A percentile compares a stretch with the other conserved stretches of the same genome.
Conservation (phyloP, 92 coral and sea anemone species). For the Muricea muricata region DNA sequence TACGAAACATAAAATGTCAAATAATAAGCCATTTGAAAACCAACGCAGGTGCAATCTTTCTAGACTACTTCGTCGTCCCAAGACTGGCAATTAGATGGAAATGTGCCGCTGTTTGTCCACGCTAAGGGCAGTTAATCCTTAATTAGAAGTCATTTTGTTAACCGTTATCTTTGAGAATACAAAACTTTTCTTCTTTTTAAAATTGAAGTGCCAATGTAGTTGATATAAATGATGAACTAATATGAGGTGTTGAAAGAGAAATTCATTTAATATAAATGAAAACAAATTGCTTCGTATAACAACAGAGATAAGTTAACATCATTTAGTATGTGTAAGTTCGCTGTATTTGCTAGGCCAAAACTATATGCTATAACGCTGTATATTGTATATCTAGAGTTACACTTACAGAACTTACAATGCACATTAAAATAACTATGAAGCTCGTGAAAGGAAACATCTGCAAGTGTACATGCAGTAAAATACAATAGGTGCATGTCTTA, state of each 20-base stretch:
- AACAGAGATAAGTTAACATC: too few relatives aligned
- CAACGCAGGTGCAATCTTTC: neutral
- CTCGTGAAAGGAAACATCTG: too few relatives aligned
- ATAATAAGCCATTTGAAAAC: neutral
- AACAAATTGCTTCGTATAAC: neutral
- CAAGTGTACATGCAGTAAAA: too few relatives aligned
- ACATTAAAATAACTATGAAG: too few relatives aligned
- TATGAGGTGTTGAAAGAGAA: neutral
- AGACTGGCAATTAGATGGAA: slow-evolving; percentile 9
- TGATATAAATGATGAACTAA: neutral
- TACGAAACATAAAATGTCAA: neutral
- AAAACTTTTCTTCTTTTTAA: neutral
- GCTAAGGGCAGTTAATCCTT: slow-evolving; percentile 7
- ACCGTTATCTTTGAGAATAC: slow-evolving; percentile 13
- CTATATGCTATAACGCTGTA: too few relatives aligned
- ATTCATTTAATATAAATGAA: neutral
- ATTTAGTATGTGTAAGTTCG: too few relatives aligned
- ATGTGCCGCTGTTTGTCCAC: slow-evolving; percentile 11
- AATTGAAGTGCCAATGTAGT: neutral
- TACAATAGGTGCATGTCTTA: too few relatives aligned
- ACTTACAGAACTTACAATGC: too few relatives aligned
- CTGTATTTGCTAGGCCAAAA: too few relatives aligned
- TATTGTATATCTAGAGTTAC: too few relatives aligned
- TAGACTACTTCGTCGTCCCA: slow-evolving; percentile 1
- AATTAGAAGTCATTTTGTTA: slow-evolving; percentile 17